Base-by-base conservation (phyloP, 2,797 vertebrate species). In the Anguilla anguilla region DNA sequence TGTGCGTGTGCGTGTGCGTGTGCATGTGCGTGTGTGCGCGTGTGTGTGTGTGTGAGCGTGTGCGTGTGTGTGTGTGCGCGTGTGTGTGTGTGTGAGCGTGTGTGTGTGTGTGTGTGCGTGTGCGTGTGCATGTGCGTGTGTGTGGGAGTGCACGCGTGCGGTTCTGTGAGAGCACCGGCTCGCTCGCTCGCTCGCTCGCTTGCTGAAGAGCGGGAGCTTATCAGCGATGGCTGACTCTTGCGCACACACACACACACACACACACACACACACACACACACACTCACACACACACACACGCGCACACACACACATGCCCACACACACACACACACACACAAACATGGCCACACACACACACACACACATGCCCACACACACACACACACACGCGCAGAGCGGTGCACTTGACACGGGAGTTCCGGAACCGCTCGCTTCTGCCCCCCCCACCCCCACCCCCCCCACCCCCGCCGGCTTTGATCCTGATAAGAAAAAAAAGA, bases 381-480 rank as follows among this genome's bases (percentile, higher is more conserved):
- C 35, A 35, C 35, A 35, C 35, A 35, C 35, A 35, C 35, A 35
- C 35, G 35, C 1, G 35, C 35, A 35, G 35, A 61, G 19, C 22
- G 19, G 39, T 28, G 51, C 61, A 72, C 69, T 84, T 67, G 35
- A 31, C 83, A 17, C n/a, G 19, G 64, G 28, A 19, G 31, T 74
- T 35, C 25, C 15, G 22, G 83, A 69, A 31, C 22, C 31, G 59
- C 87, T 72, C 11, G 83, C 39, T 69, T 10, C 61, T 57, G 82
- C 11, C 64, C 2, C 61, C 0, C 31, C 31, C n/a, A n/a, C n/a
- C 31, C 35, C 1, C 1, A 1, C 35, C 51, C 35, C 35, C 64
- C 2, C 61, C 1, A 1, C 35, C 51, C 35, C 35, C 64, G 1
- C 61, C 31, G 6, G 61, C 87, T 88, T 88, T 88, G 67, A 88